phyloP scores from a whole-genome alignment of 2,113 vertebrate genomes.

The Entomyzon cyanotis region DNA sequence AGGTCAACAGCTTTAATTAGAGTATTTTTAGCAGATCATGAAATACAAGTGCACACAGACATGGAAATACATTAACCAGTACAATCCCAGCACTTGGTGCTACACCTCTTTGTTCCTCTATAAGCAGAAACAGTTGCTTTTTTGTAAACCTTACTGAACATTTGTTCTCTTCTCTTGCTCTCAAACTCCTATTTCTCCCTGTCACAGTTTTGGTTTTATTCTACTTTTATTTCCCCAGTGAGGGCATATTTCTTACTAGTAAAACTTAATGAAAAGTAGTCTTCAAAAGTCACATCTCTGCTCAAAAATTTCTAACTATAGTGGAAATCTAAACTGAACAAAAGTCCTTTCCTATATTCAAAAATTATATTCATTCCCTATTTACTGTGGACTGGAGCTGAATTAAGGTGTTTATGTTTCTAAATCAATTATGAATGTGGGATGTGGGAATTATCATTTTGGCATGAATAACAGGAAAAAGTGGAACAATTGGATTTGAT shows the following conservation, averaged over 20 bases:
- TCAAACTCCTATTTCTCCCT: neutral
- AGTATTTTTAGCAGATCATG: slow-evolving; percentile 7
- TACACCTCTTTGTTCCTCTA: neutral
- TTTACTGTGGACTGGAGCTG: neutral
- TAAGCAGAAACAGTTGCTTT: neutral
- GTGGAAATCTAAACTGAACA: neutral
- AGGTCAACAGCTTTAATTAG: slow-evolving; percentile 18
- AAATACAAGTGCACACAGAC: neutral
- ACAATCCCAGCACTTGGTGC: neutral
- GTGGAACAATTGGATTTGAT: neutral
- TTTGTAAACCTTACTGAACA: neutral
- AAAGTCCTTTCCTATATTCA: neutral
- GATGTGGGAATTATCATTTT: neutral
- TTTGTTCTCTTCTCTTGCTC: neutral
- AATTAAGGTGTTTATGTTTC: neutral
- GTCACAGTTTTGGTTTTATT: neutral
- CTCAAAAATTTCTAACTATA: neutral
- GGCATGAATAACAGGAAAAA: neutral
- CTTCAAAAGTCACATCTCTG: neutral
- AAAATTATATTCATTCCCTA: neutral
- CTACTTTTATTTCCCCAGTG: neutral
- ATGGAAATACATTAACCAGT: neutral
- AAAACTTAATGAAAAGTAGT: neutral
- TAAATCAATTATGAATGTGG: neutral
- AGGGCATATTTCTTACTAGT: neutral